Evolutionary conservation across 2,113 vertebrate genomes (phyloP), one percentile per base, ranked within the genome.

Genomic region (Petaurus breviceps): DNA sequence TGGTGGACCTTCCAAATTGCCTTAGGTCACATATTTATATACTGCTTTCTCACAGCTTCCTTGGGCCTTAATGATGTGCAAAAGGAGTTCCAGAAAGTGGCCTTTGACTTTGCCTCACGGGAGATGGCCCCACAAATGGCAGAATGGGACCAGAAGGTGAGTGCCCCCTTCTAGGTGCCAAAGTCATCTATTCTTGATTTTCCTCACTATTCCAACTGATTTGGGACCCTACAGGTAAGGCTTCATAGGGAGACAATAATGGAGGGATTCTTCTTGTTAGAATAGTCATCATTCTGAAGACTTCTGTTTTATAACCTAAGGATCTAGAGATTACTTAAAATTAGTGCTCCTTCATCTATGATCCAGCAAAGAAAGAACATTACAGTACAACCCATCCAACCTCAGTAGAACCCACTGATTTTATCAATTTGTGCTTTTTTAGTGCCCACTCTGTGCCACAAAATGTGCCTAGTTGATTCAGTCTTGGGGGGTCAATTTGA

Each of bases 51-150:
- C 95, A 90, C 93, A 99, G 99, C 99, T 91, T 98, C 99, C 1
- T 0, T 98, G 0, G 99, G 99, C 92, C 99, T 99, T 94, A 98
- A 99, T 94, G 99, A 99, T 97, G 99, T 99, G 91, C 99, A 99
- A 98, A 99, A 99, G 97, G 99, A 99, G 94, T 99, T 99, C 98
- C 99, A 99, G 96, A 99, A 99, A 97, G 99, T 99, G 95, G 99
- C 99, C 52, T 99, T 99, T 97, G 99, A 99, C 97, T 99, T 99
- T 98, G 99, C 99, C 94, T 96, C 99, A 97, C 99, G 98, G 95
- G 99, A 99, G 98, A 99, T 99, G 99, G 98, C 99, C 96, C 99
- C 99, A 54, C 96, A 99, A 97, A 99, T 99, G 99, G 99, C 99
- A 0, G 99, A 99, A 95, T 99, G 99, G 99, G 99, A 99, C 97